Evolutionary conservation across 2,113 vertebrate species (phyloP).

Genomic region (Mugil cephalus): DNA sequence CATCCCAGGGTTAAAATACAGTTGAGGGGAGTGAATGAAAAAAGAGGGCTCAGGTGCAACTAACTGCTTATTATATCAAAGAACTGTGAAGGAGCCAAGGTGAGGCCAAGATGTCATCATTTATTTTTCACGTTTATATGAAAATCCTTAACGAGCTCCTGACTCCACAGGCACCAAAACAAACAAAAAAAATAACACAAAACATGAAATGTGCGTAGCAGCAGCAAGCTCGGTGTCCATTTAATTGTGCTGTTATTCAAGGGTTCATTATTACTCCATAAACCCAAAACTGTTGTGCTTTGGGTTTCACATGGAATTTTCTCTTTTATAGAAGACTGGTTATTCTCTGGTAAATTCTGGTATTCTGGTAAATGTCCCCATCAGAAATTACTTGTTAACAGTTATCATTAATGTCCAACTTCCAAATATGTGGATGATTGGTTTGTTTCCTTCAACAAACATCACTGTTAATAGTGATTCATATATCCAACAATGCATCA

Average conservation of each 20-base stretch:
- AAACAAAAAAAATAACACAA: conserved; percentile 41
- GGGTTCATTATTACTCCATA: conserved; percentile 48
- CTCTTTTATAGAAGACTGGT: conserved; percentile 30
- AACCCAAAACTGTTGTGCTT: conserved; percentile 28
- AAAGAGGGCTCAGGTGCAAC: conserved; percentile 57
- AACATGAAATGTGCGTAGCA: conserved; percentile 27
- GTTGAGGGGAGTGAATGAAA: conserved; percentile 54
- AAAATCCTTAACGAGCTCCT: conserved; percentile 66
- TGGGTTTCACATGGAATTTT: conserved; percentile 1
- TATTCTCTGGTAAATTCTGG: conserved; percentile 18
- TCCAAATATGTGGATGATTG: neutral
- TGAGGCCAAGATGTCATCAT: conserved; percentile 66
- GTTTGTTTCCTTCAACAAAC: neutral
- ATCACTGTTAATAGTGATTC: no score
- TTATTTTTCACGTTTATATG: conserved; percentile 65
- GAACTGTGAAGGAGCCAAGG: conserved; percentile 49
- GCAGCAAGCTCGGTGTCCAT: conserved; percentile 25
- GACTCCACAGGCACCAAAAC: conserved; percentile 30
- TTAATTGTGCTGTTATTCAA: conserved; percentile 49
- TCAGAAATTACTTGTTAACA: conserved; percentile 42
- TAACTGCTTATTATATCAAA: conserved; percentile 80
- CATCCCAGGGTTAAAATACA: conserved; percentile 63
- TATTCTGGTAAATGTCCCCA: conserved; percentile 52
- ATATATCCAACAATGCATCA: no score
- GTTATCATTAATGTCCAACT: conserved; percentile 7